Conservation (phyloP, 1,140 invertebrate genomes). For the Araneus ventricosus region DNA sequence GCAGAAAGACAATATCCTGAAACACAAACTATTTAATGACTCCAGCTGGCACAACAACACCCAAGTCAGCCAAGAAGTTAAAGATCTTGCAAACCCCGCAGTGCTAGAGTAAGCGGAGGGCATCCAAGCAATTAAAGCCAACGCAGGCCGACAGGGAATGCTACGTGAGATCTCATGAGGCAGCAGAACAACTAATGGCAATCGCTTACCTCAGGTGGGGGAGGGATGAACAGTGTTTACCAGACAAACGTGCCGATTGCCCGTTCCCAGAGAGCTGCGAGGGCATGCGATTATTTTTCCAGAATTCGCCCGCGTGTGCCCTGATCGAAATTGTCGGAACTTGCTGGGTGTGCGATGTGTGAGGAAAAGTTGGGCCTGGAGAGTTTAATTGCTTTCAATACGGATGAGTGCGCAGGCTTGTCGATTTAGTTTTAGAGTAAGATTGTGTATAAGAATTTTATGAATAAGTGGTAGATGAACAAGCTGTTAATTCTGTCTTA, state of each 20-base stretch:
- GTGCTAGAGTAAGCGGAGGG: neutral
- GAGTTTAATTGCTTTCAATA: conserved; percentile 15
- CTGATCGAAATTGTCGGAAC: neutral
- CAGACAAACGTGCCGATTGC: conserved; percentile 19
- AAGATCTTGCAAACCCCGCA: neutral
- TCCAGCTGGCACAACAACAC: neutral
- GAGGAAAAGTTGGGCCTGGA: neutral
- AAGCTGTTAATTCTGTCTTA: no score
- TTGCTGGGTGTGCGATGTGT: neutral
- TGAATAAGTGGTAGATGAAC: no score
- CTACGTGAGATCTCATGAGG: neutral
- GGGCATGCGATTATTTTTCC: neutral
- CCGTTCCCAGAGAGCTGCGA: neutral
- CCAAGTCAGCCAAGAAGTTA: neutral
- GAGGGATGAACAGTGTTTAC: neutral
- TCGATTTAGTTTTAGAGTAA: no score
- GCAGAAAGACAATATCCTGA: neutral
- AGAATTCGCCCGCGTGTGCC: neutral
- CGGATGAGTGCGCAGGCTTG: neutral
- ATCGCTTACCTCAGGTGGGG: neutral
- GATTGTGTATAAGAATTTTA: no score
- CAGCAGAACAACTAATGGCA: neutral
- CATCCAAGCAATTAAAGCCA: neutral
- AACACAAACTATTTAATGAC: neutral
- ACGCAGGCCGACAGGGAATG: neutral